phyloP scores from a whole-genome alignment of 2,888 invertebrate species.

The Chrysodeixis includens region DNA sequence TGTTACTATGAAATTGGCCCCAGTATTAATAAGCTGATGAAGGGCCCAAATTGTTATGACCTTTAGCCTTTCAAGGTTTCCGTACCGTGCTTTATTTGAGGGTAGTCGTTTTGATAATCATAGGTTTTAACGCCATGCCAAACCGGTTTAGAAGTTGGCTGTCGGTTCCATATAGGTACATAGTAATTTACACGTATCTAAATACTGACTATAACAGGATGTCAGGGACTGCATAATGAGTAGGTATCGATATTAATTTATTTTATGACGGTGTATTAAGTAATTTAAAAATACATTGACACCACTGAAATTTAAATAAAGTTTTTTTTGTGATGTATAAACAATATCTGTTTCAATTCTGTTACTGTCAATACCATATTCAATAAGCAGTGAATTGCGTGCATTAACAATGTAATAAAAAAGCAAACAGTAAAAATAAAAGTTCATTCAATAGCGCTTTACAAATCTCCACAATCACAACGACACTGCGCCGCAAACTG shows the following conservation, averaged over 20 bases:
- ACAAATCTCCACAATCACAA: background rate
- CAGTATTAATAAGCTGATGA: slow-evolving; percentile 74
- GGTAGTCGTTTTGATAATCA: slow-evolving; percentile 60
- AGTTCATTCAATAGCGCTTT: background rate
- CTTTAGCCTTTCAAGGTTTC: slow-evolving; percentile 70
- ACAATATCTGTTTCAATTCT: too few relatives aligned
- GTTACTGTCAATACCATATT: too few relatives aligned
- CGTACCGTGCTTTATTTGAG: slow-evolving; percentile 51
- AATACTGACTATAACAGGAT: slow-evolving; percentile 10
- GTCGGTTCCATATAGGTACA: slow-evolving; percentile 33
- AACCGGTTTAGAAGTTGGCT: slow-evolving; percentile 31
- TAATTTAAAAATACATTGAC: too few relatives aligned
- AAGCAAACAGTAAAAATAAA: background rate
- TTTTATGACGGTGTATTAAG: background rate
- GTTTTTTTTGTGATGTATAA: too few relatives aligned
- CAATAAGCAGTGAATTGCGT: too few relatives aligned
- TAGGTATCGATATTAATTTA: slow-evolving; percentile 33
- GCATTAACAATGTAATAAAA: too few relatives aligned
- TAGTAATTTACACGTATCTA: slow-evolving; percentile 29
- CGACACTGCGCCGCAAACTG: background rate
- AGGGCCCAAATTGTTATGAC: slow-evolving; percentile 69
- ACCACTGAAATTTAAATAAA: too few relatives aligned
- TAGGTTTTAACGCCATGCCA: slow-evolving; percentile 42
- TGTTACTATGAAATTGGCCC: slow-evolving; percentile 72
- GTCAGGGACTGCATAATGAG: slow-evolving; percentile 12